phyloP scores from a whole-genome alignment of 1,140 invertebrate species.

The Drosophila varians region DNA sequence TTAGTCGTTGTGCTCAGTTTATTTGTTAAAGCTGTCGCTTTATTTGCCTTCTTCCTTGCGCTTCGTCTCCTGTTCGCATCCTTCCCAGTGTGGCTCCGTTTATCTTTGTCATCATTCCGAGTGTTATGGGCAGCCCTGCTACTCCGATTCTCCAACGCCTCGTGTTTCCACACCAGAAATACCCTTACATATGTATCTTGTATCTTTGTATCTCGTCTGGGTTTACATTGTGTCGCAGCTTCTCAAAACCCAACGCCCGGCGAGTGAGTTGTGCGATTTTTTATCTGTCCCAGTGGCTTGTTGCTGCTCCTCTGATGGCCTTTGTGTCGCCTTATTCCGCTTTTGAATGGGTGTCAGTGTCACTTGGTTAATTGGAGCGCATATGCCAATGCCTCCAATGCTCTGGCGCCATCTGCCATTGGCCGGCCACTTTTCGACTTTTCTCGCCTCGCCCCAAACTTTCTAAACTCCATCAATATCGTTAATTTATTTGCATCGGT shows the following conservation, averaged over 20 bases:
- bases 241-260: neutral
- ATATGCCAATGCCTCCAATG: conserved; percentile 62
- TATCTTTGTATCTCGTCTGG: conserved; percentile 50
- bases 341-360: conserved; percentile 49
- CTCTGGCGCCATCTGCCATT: conserved; percentile 39
- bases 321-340: neutral
- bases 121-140: conserved; percentile 37
- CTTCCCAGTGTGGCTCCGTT: conserved; percentile 27
- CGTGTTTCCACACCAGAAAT: conserved; percentile 28
- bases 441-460: conserved; percentile 24
- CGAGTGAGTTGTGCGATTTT: conserved; percentile 27
- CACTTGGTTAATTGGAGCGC: conserved; percentile 65
- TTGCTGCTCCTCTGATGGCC: neutral
- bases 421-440: conserved; percentile 9
- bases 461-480: conserved; percentile 47
- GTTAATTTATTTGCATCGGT: conserved; percentile 27
- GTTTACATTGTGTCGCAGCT: conserved; percentile 59
- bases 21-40: conserved; percentile 72
- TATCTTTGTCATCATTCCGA: conserved; percentile 64
- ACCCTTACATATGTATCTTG: conserved; percentile 8
- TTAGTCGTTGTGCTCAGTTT: conserved; percentile 46
- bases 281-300: conserved; percentile 54
- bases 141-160: conserved; percentile 58
- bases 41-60: conserved; percentile 31
- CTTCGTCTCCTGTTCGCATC: neutral